These are phyloP conservation scores for Amphiprion percula DNA, from an alignment of 2,113 vertebrate species.

Conservation along the genomic window DNA sequence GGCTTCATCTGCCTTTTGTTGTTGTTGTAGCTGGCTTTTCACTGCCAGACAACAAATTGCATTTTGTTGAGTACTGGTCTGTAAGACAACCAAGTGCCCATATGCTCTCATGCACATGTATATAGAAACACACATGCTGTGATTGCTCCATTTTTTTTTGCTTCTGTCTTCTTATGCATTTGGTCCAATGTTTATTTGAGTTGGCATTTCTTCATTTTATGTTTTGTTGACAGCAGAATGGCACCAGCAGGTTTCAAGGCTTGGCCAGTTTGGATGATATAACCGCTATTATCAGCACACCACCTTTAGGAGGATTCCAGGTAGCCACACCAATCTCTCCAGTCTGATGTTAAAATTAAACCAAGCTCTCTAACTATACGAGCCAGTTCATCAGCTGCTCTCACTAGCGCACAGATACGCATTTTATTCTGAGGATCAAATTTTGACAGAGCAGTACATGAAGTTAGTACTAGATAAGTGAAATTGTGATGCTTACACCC, in stretches of 20 bases:
- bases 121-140: background rate
- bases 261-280: slow-evolving; percentile 88
- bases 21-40: slow-evolving; percentile 66
- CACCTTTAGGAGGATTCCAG: slow-evolving; percentile 90
- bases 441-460: slow-evolving; percentile 27
- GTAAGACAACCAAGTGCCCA: slow-evolving; percentile 35
- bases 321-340: slow-evolving; percentile 78
- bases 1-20: slow-evolving; percentile 68
- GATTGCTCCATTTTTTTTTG: slow-evolving; percentile 25
- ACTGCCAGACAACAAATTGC: slow-evolving; percentile 61
- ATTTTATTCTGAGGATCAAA: slow-evolving; percentile 4
- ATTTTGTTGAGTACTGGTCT: slow-evolving; percentile 57
- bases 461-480: background rate
- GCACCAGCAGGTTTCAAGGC: slow-evolving; percentile 84
- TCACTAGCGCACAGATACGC: slow-evolving; percentile 4
- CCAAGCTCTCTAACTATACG: background rate
- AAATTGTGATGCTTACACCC: background rate
- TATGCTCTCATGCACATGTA: background rate
- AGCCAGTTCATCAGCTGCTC: background rate
- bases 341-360: slow-evolving; percentile 43
- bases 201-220: slow-evolving; percentile 63
- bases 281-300: slow-evolving; percentile 87
- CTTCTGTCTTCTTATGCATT: slow-evolving; percentile 34
- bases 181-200: slow-evolving; percentile 57
- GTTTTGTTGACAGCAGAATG: slow-evolving; percentile 87